Percentiles rank a stretch among this genome's conserved stretches.
Conservation (phyloP, 2,888 invertebrate genomes). For the Dryomyza anilis region DNA sequence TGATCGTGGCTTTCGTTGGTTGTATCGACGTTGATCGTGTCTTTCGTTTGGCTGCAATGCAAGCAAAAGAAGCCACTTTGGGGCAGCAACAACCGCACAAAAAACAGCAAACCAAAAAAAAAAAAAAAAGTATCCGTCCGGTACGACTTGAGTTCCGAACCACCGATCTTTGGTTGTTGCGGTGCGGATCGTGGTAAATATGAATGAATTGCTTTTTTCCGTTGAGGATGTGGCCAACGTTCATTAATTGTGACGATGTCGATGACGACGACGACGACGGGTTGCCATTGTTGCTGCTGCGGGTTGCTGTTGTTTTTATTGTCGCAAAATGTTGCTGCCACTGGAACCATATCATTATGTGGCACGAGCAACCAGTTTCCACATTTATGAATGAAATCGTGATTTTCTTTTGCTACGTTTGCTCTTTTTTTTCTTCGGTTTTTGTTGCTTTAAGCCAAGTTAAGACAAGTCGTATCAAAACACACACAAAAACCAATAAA, state of each 20-base stretch:
- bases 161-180: not conserved
- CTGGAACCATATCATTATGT: conserved; percentile 22
- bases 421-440: no score
- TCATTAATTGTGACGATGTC: conserved; percentile 50
- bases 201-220: conserved; percentile 39
- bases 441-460: not conserved
- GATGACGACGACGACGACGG: not conserved
- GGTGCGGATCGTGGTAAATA: conserved; percentile 13
- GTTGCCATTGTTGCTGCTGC: not conserved
- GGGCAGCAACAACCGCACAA: not conserved
- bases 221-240: conserved; percentile 46
- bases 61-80: no score
- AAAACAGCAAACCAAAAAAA: not conserved
- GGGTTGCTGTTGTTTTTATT: no score
- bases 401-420: conserved; percentile 18
- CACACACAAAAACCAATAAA: not conserved
- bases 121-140: conserved; percentile 4
- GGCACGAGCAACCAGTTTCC: conserved; percentile 23
- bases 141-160: not conserved
- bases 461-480: not conserved
- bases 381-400: conserved; percentile 25
- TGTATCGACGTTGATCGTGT: not conserved
- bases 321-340: no score
- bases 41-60: not conserved
- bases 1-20: not conserved